These are phyloP conservation scores for Eupeodes luniger DNA, from an alignment of 2,888 invertebrate genomes.

Conservation along the genomic window DNA sequence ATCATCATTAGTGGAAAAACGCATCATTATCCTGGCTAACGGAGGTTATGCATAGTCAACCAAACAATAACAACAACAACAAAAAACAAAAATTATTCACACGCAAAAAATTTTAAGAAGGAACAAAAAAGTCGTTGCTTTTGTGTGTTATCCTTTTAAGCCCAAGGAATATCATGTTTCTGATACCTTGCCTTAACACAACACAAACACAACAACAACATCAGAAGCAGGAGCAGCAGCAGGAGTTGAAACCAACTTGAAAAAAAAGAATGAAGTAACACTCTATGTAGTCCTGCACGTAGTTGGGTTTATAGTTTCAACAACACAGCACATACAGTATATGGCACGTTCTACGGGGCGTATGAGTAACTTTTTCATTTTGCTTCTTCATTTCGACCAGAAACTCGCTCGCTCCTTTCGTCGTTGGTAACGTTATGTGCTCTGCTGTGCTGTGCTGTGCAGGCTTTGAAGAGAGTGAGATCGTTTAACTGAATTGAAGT, in stretches of 20 bases:
- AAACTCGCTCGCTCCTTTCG: neutral
- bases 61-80: conserved; percentile 1
- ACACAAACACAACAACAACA: too few species aligned
- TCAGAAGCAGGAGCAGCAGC: too few species aligned
- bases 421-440: neutral
- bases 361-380: conserved; percentile 48
- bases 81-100: neutral
- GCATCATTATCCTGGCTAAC: conserved; percentile 52
- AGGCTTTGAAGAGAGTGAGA: conserved; percentile 30
- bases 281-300: conserved; percentile 41
- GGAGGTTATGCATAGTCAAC: conserved; percentile 35
- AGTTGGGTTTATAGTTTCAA: conserved; percentile 49
- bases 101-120: conserved; percentile 30
- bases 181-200: conserved; percentile 54
- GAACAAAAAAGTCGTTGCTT: conserved; percentile 4
- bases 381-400: neutral
- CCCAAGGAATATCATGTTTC: conserved; percentile 48
- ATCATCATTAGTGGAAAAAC: conserved; percentile 56
- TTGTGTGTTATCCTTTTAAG: conserved; percentile 51
- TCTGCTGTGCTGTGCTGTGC: conserved; percentile 24
- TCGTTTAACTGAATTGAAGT: conserved; percentile 69
- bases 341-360: conserved; percentile 38
- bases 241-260: too few species aligned
- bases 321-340: neutral
- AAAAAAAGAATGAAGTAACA: conserved; percentile 54